A percentile compares a stretch with the other conserved stretches of the same genome.
Conservation (phyloP, 2,113 vertebrate genomes). For the Oryctolagus cuniculus region mOryCun1.1 NC_091435.1:172771501-172772000, state of each 20-base stretch:
- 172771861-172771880: not conserved
- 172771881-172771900: not conserved
- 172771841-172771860: not conserved
- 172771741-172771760: not conserved
- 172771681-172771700: not conserved
- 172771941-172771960: not conserved
- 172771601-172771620: not conserved
- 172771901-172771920: not conserved
- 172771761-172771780: not conserved
- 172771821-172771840: not conserved
- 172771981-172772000: not conserved
- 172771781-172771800: not conserved
- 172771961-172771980: not conserved
- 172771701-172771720: not conserved
- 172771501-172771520: slow-evolving; percentile 14
- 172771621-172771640: not conserved
- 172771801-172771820: not conserved
- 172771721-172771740: not conserved
- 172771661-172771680: not conserved
- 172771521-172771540: not conserved
- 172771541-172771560: not conserved
- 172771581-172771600: not conserved
- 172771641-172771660: not conserved
- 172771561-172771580: not conserved
- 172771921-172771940: not conserved